Base-by-base conservation (phyloP, 2,797 vertebrate species). In the Gadopsis marmoratus region DNA sequence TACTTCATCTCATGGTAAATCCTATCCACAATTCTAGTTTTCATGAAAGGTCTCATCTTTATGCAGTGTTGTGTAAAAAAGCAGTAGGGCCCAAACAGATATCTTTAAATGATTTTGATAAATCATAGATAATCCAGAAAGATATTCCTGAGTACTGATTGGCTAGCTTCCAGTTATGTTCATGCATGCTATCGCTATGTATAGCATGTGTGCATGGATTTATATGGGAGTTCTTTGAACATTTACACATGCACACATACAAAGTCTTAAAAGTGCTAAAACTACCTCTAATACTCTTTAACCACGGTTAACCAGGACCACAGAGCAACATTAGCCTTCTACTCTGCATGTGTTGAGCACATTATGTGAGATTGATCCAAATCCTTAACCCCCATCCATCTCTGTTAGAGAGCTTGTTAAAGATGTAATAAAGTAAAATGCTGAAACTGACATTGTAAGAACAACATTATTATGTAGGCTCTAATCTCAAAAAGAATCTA, bases 291-390 rank as follows among this genome's bases (percentile, higher is more conserved):
- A 90, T 81, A 82, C 71, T 75, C 64, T 69, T 69, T 74, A 75
- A 78, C 45, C 29, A n/a, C 39, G 21, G n/a, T 68, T 58, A 29
- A 58, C 69, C 31, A 79, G 61, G 29, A 26, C 19, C 66, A 60
- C 76, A 63, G 71, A 37, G 58, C 48, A 67, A 58, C 26, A 33
- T 47, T 54, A 26, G 51, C 56, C 59, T 76, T 69, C 21, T 12
- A 62, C 56, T 55, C 31, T 23, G 61, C 71, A 75, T 29, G 12
- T 63, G 79, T 79, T 86, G 80, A 85, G 58, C 41, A 78, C 78
- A 83, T 75, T 80, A 72, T 73, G 61, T 26, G 45, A 55, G 74
- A 84, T 66, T 79, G 53, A 50, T 58, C 41, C 45, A 86, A 89
- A 88, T 75, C 61, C 68, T 58, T 62, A 41, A 66, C 9, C 45